Conservation (phyloP, 2,113 vertebrate genomes). For the Diglossa brunneiventris region DNA sequence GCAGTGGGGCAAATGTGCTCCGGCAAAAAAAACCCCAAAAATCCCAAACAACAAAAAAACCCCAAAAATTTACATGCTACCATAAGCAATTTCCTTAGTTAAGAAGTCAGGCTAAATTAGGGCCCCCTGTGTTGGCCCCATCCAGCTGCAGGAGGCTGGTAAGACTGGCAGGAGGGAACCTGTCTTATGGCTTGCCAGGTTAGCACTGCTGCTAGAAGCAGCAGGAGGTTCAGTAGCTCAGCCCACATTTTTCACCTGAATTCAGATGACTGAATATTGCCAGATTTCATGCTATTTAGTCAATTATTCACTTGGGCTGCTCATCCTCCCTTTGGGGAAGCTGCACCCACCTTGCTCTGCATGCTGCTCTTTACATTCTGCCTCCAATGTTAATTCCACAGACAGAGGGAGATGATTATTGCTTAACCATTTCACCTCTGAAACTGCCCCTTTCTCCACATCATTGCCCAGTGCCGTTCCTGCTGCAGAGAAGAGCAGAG, state of each 20-base stretch:
- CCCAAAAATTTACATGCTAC: too few species aligned
- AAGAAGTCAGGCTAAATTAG: not conserved
- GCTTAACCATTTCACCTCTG: not conserved
- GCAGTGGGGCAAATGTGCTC: not conserved
- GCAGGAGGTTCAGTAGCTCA: conserved; percentile 26
- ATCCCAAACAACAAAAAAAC: not conserved
- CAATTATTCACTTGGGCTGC: not conserved
- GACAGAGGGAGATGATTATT: not conserved
- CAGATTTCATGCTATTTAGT: conserved; percentile 47
- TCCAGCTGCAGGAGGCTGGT: not conserved
- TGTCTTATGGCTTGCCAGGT: rapidly evolving
- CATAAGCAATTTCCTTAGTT: not conserved
- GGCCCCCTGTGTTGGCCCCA: not conserved
- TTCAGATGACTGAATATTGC: conserved; percentile 19
- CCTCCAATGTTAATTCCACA: not conserved
- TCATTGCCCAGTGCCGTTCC: not conserved
- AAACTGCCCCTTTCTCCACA: not conserved
- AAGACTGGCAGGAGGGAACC: not conserved
- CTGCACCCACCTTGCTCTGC: not conserved
- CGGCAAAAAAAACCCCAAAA: not conserved
- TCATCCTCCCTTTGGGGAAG: not conserved
- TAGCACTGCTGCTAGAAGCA: not conserved
- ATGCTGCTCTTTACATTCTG: not conserved
- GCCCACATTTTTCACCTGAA: conserved; percentile 27
- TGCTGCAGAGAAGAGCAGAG: not conserved